A percentile compares a stretch with the other conserved stretches of the same genome.
These are phyloP conservation scores for Perdita meconis DNA, from an alignment of 2,888 invertebrate species.

Conservation along the genomic window DNA sequence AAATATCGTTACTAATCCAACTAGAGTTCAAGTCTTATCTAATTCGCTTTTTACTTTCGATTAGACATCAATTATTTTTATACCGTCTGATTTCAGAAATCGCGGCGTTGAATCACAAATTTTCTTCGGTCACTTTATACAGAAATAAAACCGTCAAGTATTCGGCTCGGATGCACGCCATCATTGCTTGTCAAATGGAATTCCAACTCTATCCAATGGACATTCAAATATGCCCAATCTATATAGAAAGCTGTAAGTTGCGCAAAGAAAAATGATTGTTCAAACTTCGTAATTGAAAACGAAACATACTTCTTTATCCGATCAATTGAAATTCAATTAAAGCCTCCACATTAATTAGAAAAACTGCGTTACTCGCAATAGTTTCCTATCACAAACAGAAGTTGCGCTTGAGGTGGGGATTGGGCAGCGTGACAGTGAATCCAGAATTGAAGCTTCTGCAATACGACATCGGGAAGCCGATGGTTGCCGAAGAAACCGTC, in stretches of 20 bases:
- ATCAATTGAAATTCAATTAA: background rate
- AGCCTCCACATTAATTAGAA: slow-evolving; percentile 27
- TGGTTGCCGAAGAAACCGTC: slow-evolving; percentile 89
- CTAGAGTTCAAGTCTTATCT: no score
- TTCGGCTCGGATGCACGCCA: slow-evolving; percentile 93
- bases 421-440: slow-evolving; percentile 90
- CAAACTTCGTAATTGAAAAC: no score
- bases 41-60: no score
- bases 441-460: slow-evolving; percentile 92
- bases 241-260: slow-evolving; percentile 93
- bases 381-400: slow-evolving; percentile 93
- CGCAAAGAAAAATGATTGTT: background rate
- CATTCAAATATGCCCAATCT: slow-evolving; percentile 93
- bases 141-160: slow-evolving; percentile 92
- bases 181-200: slow-evolving; percentile 94
- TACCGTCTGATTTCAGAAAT: slow-evolving; percentile 87
- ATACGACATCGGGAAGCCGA: slow-evolving; percentile 91
- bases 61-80: no score
- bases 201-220: slow-evolving; percentile 95
- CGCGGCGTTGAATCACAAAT: slow-evolving; percentile 91
- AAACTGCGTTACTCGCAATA: slow-evolving; percentile 79
- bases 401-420: slow-evolving; percentile 90
- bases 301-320: background rate
- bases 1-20: no score
- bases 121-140: slow-evolving; percentile 92